Conservation (phyloP, 2,797 vertebrate species). For the Pangasius krempfi region DNA sequence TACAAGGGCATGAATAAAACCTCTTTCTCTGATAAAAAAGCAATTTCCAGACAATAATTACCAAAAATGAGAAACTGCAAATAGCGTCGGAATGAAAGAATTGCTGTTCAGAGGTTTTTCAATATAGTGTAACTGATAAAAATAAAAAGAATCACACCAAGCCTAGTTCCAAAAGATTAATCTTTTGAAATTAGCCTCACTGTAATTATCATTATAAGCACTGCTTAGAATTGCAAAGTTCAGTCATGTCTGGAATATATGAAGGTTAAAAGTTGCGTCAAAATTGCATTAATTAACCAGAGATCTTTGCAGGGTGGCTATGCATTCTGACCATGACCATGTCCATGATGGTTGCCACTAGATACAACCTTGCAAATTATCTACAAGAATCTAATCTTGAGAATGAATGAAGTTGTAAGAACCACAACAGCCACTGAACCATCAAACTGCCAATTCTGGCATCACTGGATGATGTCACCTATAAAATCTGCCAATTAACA, state of each 20-base stretch:
- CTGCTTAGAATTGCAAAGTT: background rate
- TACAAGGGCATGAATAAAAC: background rate
- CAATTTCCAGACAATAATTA: conserved; percentile 10
- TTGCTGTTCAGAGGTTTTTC: background rate
- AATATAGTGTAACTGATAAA: background rate
- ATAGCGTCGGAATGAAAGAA: background rate
- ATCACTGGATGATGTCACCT: background rate
- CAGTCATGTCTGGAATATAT: background rate
- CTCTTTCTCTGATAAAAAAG: background rate
- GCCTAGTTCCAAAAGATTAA: conserved; percentile 15
- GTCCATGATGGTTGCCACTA: background rate
- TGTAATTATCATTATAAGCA: conserved; percentile 31
- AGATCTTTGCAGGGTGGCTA: background rate
- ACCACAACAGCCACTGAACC: background rate
- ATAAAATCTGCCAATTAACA: background rate
- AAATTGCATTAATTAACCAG: background rate
- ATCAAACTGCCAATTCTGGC: background rate
- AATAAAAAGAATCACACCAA: background rate
- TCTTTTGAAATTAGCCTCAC: conserved; percentile 15
- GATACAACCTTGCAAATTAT: background rate
- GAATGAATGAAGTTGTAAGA: background rate
- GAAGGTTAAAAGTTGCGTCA: background rate
- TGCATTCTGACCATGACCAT: background rate
- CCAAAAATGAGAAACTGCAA: background rate
- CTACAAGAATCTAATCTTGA: background rate